Evolutionary conservation across 2,797 vertebrate species (phyloP), one percentile per base, ranked within the genome.

Genomic region (Dromococcyx pavoninus): DNA sequence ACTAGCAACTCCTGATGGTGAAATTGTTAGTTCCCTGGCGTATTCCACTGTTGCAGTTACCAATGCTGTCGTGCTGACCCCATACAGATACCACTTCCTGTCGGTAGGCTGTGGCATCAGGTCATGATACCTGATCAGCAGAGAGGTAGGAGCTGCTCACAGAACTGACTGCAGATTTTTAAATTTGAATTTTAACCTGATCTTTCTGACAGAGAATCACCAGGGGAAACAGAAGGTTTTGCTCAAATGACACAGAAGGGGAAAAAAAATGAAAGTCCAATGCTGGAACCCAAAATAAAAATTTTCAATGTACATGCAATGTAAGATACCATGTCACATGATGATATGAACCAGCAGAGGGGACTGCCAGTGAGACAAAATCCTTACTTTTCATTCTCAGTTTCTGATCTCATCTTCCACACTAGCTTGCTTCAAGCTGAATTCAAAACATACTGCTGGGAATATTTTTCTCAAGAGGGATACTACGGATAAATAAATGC

Each of bases 41-140:
- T 3, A 24, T 3, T 46, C 11, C 17, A 17, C 7, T 22, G 7
- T 5, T 65, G 39, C 5, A 17, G 41, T 41, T 71, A 43, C 19
- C 9, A n/a, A 0, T 16, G 41, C 8, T 62, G 19, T 37, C 8
- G 1, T 43, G 25, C 15, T 56, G 48, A 51, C 28, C 14, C 14
- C 18, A 9, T 10, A 72, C 2, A 60, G 48, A 25, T 39, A 57
- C 2, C 11, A 17, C 10, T 61, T 71, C 39, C 51, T 37, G 19
- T 53, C 0, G 0, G 25, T 3, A 57, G 10, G 2, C 19, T 54
- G 9, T 30, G 10, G 17, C 10, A 67, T 41, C 33, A 41, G 4
- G 28, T 46, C 51, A 70, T 72, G 41, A 41, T 35, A 4, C 35
- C 46, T 62, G 22, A 53, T 9, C 33, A 61, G 32, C 14, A 43